phyloP scores from a whole-genome alignment of 2,113 vertebrate genomes.

The Tonatia bakeri region DNA sequence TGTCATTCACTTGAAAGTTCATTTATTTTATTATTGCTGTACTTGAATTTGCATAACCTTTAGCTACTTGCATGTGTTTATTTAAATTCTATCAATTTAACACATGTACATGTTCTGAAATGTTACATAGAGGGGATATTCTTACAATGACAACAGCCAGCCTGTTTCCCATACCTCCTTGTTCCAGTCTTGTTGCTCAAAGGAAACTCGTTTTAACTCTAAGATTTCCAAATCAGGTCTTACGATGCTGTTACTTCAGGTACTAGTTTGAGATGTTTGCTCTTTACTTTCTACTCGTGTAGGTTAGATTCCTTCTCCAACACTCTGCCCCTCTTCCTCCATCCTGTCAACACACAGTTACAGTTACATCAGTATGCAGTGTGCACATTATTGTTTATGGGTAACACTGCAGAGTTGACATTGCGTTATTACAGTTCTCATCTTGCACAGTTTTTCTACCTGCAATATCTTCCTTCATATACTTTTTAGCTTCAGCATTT shows the following conservation, averaged over 20 bases:
- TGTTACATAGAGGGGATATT: background rate
- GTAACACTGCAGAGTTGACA: background rate
- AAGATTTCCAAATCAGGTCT: background rate
- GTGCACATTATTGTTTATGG: too few species aligned
- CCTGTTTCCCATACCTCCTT: background rate
- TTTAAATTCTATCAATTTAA: slow-evolving; percentile 6
- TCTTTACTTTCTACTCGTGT: background rate
- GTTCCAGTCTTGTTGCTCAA: background rate
- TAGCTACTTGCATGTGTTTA: background rate
- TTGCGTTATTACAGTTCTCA: background rate
- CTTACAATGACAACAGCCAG: background rate
- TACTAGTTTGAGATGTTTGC: background rate
- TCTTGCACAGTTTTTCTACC: background rate
- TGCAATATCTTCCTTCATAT: background rate
- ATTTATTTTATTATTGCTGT: background rate
- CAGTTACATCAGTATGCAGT: background rate
- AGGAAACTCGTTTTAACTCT: background rate
- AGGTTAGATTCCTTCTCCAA: background rate
- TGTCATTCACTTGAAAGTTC: background rate
- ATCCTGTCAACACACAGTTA: background rate
- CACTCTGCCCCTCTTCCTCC: background rate
- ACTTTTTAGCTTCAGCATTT: background rate
- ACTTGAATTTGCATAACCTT: background rate
- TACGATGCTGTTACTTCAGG: background rate
- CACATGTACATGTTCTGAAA: background rate